phyloP scores from a whole-genome alignment of 2,888 invertebrate species.

The Mantis religiosa region DNA sequence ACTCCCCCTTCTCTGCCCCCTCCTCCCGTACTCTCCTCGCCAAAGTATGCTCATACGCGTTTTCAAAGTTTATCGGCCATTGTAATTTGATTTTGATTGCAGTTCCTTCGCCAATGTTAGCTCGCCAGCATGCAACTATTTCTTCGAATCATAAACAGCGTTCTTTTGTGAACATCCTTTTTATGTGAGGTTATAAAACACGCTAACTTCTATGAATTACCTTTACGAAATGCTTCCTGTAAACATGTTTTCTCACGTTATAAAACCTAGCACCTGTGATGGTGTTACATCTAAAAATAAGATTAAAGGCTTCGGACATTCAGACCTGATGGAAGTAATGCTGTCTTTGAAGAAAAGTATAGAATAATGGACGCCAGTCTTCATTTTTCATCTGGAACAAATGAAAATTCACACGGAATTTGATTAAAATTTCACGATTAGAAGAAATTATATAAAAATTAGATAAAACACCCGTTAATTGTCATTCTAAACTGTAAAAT shows the following conservation, averaged over 20 bases:
- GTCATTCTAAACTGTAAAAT: no score
- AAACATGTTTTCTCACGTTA: neutral
- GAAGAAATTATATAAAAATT: no score
- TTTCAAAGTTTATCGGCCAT: slow-evolving; percentile 9
- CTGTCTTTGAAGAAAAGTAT: no score
- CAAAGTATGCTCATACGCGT: neutral
- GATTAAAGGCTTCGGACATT: no score
- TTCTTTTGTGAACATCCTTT: neutral
- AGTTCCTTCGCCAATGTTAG: neutral
- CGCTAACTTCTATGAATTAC: neutral
- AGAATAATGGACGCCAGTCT: no score
- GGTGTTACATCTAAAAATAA: neutral
- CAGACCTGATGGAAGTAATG: no score
- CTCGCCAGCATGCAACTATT: neutral
- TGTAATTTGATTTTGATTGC: neutral
- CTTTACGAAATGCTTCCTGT: neutral
- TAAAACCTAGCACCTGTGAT: neutral
- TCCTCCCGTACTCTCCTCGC: neutral
- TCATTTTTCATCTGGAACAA: no score
- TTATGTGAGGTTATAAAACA: neutral
- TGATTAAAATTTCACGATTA: no score
- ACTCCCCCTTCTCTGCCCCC: neutral
- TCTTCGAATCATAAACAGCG: slow-evolving; percentile 3
- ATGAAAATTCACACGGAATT: no score
- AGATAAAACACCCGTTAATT: no score